Evolutionary conservation across 2,113 vertebrate species (phyloP), one percentile per base, ranked within the genome.

Genomic region (Mesitornis unicolor): DNA sequence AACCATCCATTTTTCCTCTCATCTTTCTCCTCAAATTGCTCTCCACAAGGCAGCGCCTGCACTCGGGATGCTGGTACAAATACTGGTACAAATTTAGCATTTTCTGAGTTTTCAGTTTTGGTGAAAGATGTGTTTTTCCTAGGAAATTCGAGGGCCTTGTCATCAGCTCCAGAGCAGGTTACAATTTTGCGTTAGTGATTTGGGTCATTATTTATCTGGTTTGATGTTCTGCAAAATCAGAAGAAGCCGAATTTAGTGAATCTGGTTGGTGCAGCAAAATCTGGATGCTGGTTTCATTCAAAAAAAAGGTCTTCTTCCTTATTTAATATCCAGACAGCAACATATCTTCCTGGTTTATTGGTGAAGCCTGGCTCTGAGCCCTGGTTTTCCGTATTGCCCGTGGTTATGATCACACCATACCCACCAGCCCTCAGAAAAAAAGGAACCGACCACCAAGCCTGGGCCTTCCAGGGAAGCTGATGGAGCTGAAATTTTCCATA

Each of bases 1-100:
- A 53, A 2, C 8, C 18, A 56, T 42, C 28, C 1, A 1, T 84
- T 86, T 78, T 43, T 33, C 45, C 20, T 35, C 78, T 40, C 73
- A 29, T 10, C 56, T 60, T 64, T 8, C 75, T 64, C 20, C 17
- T 35, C 14, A 43, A 22, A 5, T 48, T 43, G 29, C 13, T 61
- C 7, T 54, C 47, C 31, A 38, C 0, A 2, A 76, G 33, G 33
- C 12, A 29, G 15, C 1, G 0, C 29, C 40, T 35, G n/a, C 3
- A 2, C 9, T 12, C 0, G 0, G 14, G 28, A 11, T 4, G 4
- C 17, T 1, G 2, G 8, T 51, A 13, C 3, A 69, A 89, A 16
- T 14, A 2, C 11, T 22, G 38, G 29, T 24, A 24, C 50, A 16
- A 43, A 57, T 48, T 11, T 6, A 53, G 8, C 16, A 14, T 10